phyloP scores from a whole-genome alignment of 2,888 invertebrate genomes.

The Cancer borealis region DNA sequence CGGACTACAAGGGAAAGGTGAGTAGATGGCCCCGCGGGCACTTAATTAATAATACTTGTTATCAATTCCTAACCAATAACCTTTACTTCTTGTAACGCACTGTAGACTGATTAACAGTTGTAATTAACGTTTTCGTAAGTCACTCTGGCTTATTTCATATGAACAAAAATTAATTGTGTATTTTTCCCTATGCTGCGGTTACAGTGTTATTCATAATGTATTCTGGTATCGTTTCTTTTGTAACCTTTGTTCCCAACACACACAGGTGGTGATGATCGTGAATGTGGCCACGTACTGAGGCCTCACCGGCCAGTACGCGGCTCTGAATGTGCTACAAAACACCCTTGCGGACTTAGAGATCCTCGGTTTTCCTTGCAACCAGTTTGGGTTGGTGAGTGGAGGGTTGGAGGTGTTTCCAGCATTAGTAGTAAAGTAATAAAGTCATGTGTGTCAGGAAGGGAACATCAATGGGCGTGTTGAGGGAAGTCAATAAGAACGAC shows the following conservation, averaged over 20 bases:
- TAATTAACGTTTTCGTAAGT: not conserved
- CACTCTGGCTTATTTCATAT: not conserved
- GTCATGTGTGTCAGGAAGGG: not conserved
- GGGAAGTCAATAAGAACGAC: not conserved
- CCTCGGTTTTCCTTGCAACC: conserved; percentile 81
- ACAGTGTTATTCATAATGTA: not conserved
- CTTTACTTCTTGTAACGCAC: not conserved
- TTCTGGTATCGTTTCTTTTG: not conserved
- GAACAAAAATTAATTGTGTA: not conserved
- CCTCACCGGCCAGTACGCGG: conserved; percentile 81
- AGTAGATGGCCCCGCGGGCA: not conserved
- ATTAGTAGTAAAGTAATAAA: not conserved
- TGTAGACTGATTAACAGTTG: not conserved
- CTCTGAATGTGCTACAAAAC: conserved; percentile 81
- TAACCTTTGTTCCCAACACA: not conserved
- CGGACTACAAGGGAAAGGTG: conserved; percentile 48
- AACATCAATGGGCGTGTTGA: not conserved
- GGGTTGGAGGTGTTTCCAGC: not conserved
- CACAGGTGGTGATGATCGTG: conserved; percentile 80
- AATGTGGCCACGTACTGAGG: conserved; percentile 82
- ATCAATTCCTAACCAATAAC: not conserved
- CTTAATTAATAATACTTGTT: not conserved
- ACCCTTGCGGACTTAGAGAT: conserved; percentile 80
- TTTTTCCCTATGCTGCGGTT: not conserved
- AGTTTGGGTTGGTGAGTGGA: conserved; percentile 52